Percentiles rank a stretch among this genome's conserved stretches.
These are phyloP conservation scores for Mamestra configurata DNA, from an alignment of 1,140 invertebrate genomes.

Conservation along the genomic window DNA sequence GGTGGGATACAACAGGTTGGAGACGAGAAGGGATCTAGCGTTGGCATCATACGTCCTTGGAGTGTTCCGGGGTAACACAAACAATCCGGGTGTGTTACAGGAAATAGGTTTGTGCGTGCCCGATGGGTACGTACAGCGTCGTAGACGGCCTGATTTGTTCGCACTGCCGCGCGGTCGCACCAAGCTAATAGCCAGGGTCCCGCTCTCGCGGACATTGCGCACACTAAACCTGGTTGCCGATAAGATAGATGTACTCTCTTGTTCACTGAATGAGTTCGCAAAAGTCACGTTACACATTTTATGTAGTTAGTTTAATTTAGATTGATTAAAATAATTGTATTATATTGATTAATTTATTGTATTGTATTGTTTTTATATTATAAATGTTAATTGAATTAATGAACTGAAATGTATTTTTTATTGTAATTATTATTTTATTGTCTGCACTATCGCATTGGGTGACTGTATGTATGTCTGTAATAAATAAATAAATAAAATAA, in stretches of 20 bases:
- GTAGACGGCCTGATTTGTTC: background rate
- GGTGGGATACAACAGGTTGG: conserved; percentile 55
- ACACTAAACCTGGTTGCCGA: background rate
- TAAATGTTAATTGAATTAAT: no score
- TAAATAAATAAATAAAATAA: no score
- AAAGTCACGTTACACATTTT: background rate
- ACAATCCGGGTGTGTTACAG: background rate
- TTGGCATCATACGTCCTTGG: background rate
- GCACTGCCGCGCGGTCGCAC: background rate
- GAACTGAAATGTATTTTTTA: no score
- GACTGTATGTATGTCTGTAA: no score
- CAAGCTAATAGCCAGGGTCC: background rate
- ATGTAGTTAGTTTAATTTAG: no score
- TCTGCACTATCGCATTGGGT: no score
- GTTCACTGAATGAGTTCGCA: background rate
- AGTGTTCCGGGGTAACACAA: background rate
- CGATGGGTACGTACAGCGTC: background rate
- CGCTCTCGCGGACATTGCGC: background rate
- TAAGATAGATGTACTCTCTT: background rate
- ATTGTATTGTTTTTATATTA: no score
- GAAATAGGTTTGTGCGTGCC: background rate
- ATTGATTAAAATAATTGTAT: no score
- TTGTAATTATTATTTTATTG: no score
- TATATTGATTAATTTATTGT: no score
- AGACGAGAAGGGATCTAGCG: background rate